A percentile compares a stretch with the other conserved stretches of the same genome.
Evolutionary conservation across 2,888 invertebrate species (phyloP).

Genomic region (Dichetophora obliterata): DNA sequence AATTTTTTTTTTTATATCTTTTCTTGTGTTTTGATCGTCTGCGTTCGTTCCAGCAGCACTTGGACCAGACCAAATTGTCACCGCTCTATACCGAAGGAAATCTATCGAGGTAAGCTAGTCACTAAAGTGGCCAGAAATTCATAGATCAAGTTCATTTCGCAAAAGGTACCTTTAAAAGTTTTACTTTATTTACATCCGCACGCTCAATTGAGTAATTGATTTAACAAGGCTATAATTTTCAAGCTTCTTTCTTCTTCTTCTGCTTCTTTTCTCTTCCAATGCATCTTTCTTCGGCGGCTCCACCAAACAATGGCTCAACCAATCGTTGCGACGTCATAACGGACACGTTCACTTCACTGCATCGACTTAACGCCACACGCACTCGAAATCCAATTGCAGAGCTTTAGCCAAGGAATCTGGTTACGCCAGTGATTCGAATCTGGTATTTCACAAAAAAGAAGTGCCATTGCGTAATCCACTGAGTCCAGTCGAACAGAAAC

Average conservation of each 20-base stretch:
- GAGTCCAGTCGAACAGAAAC: conserved; percentile 86
- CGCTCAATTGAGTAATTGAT: too few species aligned
- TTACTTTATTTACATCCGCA: neutral
- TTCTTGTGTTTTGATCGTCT: neutral
- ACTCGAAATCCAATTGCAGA: conserved; percentile 68
- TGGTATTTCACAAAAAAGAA: conserved; percentile 85
- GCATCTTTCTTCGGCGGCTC: neutral
- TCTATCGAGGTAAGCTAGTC: conserved; percentile 78
- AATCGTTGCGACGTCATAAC: neutral
- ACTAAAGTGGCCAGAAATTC: neutral
- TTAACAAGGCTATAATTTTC: neutral
- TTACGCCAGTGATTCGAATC: conserved; percentile 91
- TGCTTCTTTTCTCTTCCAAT: neutral
- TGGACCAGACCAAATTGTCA: conserved; percentile 80
- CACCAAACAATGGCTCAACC: neutral
- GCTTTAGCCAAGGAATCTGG: conserved; percentile 89
- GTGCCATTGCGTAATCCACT: conserved; percentile 75
- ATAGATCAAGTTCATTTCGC: too few species aligned
- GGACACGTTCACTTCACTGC: neutral
- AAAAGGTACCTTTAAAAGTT: neutral
- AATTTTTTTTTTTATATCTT: neutral
- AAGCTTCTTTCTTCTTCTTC: neutral
- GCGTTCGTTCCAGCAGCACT: conserved; percentile 71
- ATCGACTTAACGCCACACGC: neutral
- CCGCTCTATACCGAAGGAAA: conserved; percentile 80